phyloP scores from a whole-genome alignment of 2,888 invertebrate genomes.

The Zelleria hepariella region DNA sequence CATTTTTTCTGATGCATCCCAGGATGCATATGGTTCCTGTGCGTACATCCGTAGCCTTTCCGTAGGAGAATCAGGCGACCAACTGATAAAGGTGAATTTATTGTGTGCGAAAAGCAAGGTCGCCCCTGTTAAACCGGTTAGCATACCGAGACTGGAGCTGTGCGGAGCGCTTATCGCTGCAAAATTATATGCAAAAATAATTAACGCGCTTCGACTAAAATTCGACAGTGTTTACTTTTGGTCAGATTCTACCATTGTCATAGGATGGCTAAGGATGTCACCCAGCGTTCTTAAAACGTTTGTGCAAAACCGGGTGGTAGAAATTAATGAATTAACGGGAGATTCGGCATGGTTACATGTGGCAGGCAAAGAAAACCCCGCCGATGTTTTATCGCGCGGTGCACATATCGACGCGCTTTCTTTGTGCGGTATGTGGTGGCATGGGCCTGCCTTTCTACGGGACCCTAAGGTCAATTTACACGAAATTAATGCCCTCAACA shows the following conservation, averaged over 20 bases:
- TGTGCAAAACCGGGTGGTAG: conserved; percentile 10
- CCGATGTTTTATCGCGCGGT: conserved; percentile 18
- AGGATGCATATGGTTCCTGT: conserved; percentile 17
- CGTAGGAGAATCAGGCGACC: not conserved
- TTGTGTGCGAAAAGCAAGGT: conserved; percentile 21
- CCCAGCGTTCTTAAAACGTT: too few species aligned
- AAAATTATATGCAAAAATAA: conserved; percentile 15
- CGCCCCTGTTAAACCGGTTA: conserved; percentile 17
- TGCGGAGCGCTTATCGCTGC: conserved; percentile 19
- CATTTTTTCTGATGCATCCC: conserved; percentile 18
- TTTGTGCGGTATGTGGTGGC: conserved; percentile 16
- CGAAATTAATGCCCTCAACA: not conserved
- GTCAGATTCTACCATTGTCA: too few species aligned
- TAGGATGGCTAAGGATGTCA: too few species aligned
- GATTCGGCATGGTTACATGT: conserved; percentile 20
- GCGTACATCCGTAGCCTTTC: conserved; percentile 17
- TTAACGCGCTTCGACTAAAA: conserved; percentile 9
- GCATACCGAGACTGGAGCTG: conserved; percentile 22
- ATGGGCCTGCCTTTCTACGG: conserved; percentile 15
- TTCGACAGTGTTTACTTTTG: conserved; percentile 15
- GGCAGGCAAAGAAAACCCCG: conserved; percentile 16
- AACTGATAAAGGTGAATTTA: conserved; percentile 11
- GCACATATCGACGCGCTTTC: conserved; percentile 9
- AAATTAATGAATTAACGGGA: not conserved
- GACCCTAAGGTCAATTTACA: conserved; percentile 1